Evolutionary conservation across 2,888 invertebrate genomes (phyloP), one percentile per base, ranked within the genome.

Genomic region (Napeogenes sylphis): DNA sequence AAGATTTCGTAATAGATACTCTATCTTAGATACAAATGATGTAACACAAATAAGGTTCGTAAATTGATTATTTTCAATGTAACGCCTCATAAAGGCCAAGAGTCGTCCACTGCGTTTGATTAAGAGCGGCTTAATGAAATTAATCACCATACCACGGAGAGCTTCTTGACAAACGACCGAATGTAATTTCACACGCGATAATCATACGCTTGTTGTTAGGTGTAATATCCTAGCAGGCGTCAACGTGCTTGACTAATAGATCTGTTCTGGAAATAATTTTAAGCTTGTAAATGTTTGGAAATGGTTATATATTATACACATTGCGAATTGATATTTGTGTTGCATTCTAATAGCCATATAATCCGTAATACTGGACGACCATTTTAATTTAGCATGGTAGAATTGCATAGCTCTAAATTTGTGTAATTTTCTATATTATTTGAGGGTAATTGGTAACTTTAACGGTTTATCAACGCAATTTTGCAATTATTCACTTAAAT

Each of bases 131-230:
- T 81, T 86, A 88, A 88, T 88, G 85, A 85, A 88, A 89, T 88
- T 88, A 89, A 89, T 89, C 86, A 87, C 86, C 82, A 77, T 84
- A 85, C 85, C 82, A 77, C 81, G 78, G 79, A 78, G 80, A 80
- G 84, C 83, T 85, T 84, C 82, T 76, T 88, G 89, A 90, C 87
- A 86, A 89, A 90, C 85, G 85, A 82, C 81, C 84, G 85, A 75
- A 78, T 90, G 89, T 87, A 87, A 89, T 90, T 86, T 90, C 87
- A 90, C 84, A 84, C 85, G 85, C 77, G 79, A 74, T 77, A 76
- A 78, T 85, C 78, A 84, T 82, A 83, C 81, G 75, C 65, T 56
- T 62, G 63, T 61, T 65, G 58, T 47, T 62, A 64, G 53, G 58
- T 63, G 65, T 62, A 63, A 61, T 61, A 65, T 64, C 60, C 65